Evolutionary conservation across 2,797 vertebrate species (phyloP).

Genomic region (Knipowitschia caucasica): DNA sequence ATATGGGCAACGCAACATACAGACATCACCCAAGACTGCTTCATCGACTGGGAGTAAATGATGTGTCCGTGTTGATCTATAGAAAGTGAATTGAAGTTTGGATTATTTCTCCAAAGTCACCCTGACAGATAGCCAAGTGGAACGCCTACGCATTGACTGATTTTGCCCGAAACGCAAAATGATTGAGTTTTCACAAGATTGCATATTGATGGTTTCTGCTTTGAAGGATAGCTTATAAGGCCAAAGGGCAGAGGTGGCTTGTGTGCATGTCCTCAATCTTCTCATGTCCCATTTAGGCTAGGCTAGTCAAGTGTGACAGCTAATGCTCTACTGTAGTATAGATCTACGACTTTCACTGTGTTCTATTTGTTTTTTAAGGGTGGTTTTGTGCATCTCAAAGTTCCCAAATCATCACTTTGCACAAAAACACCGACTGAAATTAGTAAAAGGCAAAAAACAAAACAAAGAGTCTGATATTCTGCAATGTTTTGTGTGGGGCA

Average conservation of each 20-base stretch:
- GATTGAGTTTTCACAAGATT: constrained; percentile 38
- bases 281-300: constrained; percentile 1
- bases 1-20: constrained; percentile 26
- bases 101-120: constrained; percentile 32
- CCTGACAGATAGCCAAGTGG: constrained; percentile 30
- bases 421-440: too few relatives aligned
- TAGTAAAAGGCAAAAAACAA: too few relatives aligned
- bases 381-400: too few relatives aligned
- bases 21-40: constrained; percentile 26
- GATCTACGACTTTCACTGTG: too few relatives aligned
- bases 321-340: too few relatives aligned
- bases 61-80: constrained; percentile 44
- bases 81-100: constrained; percentile 24
- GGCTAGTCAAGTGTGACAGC: neutral
- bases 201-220: constrained; percentile 31
- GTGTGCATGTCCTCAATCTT: constrained; percentile 13
- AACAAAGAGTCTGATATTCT: too few relatives aligned
- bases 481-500: too few relatives aligned
- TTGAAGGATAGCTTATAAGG: constrained; percentile 9
- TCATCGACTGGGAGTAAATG: constrained; percentile 31
- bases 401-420: too few relatives aligned
- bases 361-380: too few relatives aligned
- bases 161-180: constrained; percentile 21
- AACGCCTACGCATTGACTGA: constrained; percentile 14
- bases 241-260: constrained; percentile 41